Evolutionary conservation across 1,140 invertebrate genomes (phyloP), one percentile per base, ranked within the genome.

Genomic region (Trichonephila inaurata): DNA sequence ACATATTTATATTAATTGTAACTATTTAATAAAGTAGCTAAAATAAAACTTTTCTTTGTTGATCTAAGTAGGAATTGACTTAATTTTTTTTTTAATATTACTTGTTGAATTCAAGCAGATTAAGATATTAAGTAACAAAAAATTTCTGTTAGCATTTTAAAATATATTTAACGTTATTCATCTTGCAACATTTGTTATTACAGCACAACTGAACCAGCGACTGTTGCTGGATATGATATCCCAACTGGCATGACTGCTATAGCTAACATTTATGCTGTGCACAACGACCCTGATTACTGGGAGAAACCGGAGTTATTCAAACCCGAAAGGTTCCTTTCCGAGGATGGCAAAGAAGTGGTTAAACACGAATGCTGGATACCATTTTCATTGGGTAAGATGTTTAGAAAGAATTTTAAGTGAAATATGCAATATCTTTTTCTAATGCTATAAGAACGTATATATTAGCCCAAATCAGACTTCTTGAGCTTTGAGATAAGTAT

Each of bases 191-290:
- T 88, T 19, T 64, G 7, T n/a, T 16, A 6, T 33, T 19, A 1
- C 94, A 95, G 95, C 64, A 96, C 96, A 1, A 95, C 95, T 7
- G 95, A 95, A 77, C 95, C 95, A 81, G 95, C 95, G 0, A 28
- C 88, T 14, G 86, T 96, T 10, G 62, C 86, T 19, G 95, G 95
- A 28, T 96, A 95, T 87, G 86, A 91, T 58, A 83, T 96, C n/a
- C 95, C 95, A 28, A 95, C 98, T 97, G 97, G 98, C 93, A 98
- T 98, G 33, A 98, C 98, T 96, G 97, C 98, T 0, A 96, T 98
- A 10, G 97, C 97, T n/a, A 98, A 98, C 95, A 97, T 98, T 66
- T 81, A 91, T 51, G 94, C 94, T 40, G 51, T 94, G 0, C 91
- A 95, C 66, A 94, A 95, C 72, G 94, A 95, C n/a, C 83, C 92